A percentile compares a stretch with the other conserved stretches of the same genome.
phyloP scores from a whole-genome alignment of 2,797 vertebrate genomes.

The Kryptolebias ocellatus region DNA sequence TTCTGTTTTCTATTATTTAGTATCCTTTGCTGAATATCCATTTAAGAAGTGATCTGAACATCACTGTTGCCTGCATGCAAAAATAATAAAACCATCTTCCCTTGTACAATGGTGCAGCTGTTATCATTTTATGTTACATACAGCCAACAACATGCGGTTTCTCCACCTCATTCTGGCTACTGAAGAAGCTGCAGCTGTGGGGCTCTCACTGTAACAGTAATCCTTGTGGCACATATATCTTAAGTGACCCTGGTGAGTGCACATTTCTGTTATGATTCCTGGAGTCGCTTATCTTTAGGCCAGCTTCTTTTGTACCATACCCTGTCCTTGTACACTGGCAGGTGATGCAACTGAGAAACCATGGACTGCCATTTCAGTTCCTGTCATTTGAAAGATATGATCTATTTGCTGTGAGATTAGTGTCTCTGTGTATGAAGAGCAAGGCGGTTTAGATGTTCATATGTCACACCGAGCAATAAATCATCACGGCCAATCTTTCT shows the following conservation, averaged over 20 bases:
- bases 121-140: slow-evolving; percentile 71
- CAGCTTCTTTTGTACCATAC: slow-evolving; percentile 35
- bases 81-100: slow-evolving; percentile 45
- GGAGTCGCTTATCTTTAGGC: slow-evolving; percentile 58
- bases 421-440: slow-evolving; percentile 38
- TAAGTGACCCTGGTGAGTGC: slow-evolving; percentile 60
- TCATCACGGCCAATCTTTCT: slow-evolving; percentile 59
- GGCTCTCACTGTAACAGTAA: slow-evolving; percentile 72
- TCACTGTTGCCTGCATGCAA: slow-evolving; percentile 24
- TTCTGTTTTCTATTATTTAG: slow-evolving; percentile 9
- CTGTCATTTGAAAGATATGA: slow-evolving; percentile 51
- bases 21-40: slow-evolving; percentile 21
- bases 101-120: slow-evolving; percentile 65
- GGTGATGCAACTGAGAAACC: slow-evolving; percentile 58
- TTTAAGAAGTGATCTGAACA: slow-evolving; percentile 35
- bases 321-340: slow-evolving; percentile 63
- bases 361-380: slow-evolving; percentile 55
- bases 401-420: slow-evolving; percentile 54
- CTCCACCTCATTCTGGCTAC: slow-evolving; percentile 57
- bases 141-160: slow-evolving; percentile 70
- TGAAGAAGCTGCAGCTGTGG: slow-evolving; percentile 76
- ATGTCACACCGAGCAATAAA: slow-evolving; percentile 60
- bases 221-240: slow-evolving; percentile 74
- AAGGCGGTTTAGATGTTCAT: slow-evolving; percentile 35
- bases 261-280: slow-evolving; percentile 75